phyloP scores from a whole-genome alignment of 1,140 invertebrate species.

The Coboldia fuscipes region DNA sequence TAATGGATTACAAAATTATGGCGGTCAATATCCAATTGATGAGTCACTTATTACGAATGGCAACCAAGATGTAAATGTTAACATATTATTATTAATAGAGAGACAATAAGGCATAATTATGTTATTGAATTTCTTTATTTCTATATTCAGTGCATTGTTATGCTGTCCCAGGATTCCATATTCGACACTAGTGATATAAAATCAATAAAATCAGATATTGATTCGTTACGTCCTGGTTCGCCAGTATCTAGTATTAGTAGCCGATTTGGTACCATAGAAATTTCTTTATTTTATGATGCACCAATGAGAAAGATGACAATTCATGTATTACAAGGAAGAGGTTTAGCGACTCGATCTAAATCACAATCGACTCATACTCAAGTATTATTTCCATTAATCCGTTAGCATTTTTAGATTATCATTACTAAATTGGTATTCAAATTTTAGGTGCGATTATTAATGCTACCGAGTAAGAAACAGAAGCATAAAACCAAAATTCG shows the following conservation, averaged over 20 bases:
- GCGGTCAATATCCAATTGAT: too few relatives aligned
- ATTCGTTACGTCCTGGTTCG: slow-evolving; percentile 5
- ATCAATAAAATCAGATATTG: slow-evolving; percentile 18
- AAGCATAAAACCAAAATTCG: slow-evolving; percentile 83
- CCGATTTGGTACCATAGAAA: slow-evolving; percentile 57
- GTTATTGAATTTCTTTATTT: slow-evolving; percentile 1
- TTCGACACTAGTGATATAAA: slow-evolving; percentile 22
- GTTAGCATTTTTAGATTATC: background rate
- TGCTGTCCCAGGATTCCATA: slow-evolving; percentile 19
- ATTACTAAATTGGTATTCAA: background rate
- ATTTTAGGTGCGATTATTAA: slow-evolving; percentile 52
- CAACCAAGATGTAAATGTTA: slow-evolving; percentile 23
- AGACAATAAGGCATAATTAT: background rate
- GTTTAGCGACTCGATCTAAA: slow-evolving; percentile 50
- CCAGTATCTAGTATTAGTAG: slow-evolving; percentile 7
- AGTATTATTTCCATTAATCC: slow-evolving; percentile 19
- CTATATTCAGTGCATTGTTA: slow-evolving; percentile 7
- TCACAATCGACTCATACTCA: slow-evolving; percentile 59
- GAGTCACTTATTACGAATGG: slow-evolving; percentile 13
- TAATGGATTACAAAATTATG: too few relatives aligned
- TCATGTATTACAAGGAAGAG: slow-evolving; percentile 66
- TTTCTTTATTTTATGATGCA: slow-evolving; percentile 72
- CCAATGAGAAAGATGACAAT: slow-evolving; percentile 75
- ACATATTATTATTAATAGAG: slow-evolving; percentile 1
- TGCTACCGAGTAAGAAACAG: slow-evolving; percentile 78